Percentiles rank a stretch among this genome's conserved stretches.
Evolutionary conservation across 2,888 invertebrate species (phyloP).

Genomic region (Apeira syringaria): DNA sequence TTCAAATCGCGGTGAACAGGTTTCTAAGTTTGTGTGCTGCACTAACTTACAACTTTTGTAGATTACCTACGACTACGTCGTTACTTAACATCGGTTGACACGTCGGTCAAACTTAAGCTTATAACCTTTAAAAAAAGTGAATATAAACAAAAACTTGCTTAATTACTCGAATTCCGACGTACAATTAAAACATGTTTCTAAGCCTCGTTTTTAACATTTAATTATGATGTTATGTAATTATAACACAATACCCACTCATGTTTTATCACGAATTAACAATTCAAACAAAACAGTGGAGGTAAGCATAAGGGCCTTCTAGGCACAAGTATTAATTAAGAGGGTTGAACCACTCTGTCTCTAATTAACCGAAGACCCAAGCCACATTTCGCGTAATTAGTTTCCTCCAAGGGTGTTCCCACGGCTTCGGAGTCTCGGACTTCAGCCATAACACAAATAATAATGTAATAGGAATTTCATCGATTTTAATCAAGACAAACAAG

Average conservation of each 20-base stretch:
- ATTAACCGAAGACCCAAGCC: constrained; percentile 81
- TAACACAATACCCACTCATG: constrained; percentile 62
- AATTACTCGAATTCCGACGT: constrained; percentile 4
- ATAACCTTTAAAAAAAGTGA: too few species aligned
- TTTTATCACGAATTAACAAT: constrained; percentile 75
- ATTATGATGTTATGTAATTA: constrained; percentile 51
- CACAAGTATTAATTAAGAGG: constrained; percentile 82
- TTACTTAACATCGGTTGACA: too few species aligned
- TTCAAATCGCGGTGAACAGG: too few species aligned
- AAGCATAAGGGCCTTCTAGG: constrained; percentile 68
- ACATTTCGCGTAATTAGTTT: constrained; percentile 80
- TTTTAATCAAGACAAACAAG: too few species aligned
- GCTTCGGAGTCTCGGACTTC: constrained; percentile 66
- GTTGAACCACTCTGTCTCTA: constrained; percentile 78
- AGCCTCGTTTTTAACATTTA: constrained; percentile 48
- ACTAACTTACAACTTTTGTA: too few species aligned
- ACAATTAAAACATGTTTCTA: constrained; percentile 17
- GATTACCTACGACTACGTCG: too few species aligned
- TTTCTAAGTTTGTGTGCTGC: too few species aligned
- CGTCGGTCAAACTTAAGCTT: too few species aligned
- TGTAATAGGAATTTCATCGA: constrained; percentile 66
- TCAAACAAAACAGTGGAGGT: constrained; percentile 75
- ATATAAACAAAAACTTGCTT: not conserved
- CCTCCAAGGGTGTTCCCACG: constrained; percentile 77
- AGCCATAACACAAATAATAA: constrained; percentile 40